Evolutionary conservation across 2,888 invertebrate species (phyloP).

Genomic region (Eueremaeus valkanovi): DNA sequence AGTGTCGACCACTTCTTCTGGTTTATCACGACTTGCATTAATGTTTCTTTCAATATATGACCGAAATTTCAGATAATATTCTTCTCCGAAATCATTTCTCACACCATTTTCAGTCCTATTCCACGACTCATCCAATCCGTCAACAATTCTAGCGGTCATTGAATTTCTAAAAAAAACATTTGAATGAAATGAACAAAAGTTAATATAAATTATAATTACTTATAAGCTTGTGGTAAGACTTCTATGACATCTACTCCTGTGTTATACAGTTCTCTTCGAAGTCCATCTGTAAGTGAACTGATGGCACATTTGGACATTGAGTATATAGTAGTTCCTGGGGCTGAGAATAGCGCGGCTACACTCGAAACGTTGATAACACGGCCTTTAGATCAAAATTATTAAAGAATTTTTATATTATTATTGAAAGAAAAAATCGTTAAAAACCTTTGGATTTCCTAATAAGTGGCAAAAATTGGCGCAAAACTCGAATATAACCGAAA

Average conservation of each 20-base stretch:
- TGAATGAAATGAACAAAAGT: background rate
- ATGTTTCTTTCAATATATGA: background rate
- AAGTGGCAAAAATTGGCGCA: conserved; percentile 30
- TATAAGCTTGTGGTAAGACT: background rate
- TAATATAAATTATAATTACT: background rate
- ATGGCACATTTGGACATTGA: background rate
- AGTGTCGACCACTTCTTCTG: background rate
- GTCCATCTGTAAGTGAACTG: conserved; percentile 14
- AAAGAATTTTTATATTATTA: background rate
- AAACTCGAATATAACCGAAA: conserved; percentile 21
- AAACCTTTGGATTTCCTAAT: conserved; percentile 15
- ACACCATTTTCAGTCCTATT: background rate
- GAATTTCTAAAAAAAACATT: background rate
- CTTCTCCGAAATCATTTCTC: conserved; percentile 1
- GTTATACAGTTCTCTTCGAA: conserved; percentile 4
- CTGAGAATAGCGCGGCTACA: conserved; percentile 7
- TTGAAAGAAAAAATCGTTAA: background rate
- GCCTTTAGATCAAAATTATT: background rate
- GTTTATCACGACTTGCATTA: conserved; percentile 1
- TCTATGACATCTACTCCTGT: background rate
- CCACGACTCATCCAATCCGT: background rate
- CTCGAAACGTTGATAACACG: conserved; percentile 36
- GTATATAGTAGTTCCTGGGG: background rate
- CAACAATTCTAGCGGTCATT: background rate
- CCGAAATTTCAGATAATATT: background rate